These are phyloP conservation scores for Pardalotus punctatus DNA, from an alignment of 2,113 vertebrate species.

Conservation along the genomic window DNA sequence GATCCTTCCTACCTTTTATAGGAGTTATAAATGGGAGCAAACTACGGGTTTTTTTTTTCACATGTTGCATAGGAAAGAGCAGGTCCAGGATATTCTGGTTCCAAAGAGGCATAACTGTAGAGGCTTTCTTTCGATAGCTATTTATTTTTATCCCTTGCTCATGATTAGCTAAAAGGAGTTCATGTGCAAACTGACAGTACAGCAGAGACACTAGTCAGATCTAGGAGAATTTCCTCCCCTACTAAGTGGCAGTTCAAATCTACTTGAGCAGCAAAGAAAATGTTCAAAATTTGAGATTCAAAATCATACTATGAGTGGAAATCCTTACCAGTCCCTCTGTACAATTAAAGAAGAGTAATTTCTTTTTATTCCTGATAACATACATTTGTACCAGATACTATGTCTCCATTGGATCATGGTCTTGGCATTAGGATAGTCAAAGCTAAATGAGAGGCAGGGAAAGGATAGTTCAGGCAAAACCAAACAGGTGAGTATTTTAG, in stretches of 20 bases:
- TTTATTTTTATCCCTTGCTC: slow-evolving; percentile 29
- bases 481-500: neutral
- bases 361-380: neutral
- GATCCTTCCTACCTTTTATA: neutral
- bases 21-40: neutral
- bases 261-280: neutral
- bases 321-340: neutral
- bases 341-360: neutral
- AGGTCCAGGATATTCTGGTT: neutral
- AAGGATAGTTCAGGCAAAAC: neutral
- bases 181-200: neutral
- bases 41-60: neutral
- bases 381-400: neutral
- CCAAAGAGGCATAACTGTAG: neutral
- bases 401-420: neutral
- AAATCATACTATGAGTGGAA: neutral
- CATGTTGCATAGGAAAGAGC: neutral
- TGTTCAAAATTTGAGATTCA: neutral
- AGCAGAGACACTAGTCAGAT: neutral
- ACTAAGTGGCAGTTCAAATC: neutral
- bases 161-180: neutral
- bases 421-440: neutral
- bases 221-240: neutral
- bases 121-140: neutral
- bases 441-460: neutral